Base-by-base conservation (phyloP, 2,113 vertebrate species). In the Ellobius talpinus region DNA sequence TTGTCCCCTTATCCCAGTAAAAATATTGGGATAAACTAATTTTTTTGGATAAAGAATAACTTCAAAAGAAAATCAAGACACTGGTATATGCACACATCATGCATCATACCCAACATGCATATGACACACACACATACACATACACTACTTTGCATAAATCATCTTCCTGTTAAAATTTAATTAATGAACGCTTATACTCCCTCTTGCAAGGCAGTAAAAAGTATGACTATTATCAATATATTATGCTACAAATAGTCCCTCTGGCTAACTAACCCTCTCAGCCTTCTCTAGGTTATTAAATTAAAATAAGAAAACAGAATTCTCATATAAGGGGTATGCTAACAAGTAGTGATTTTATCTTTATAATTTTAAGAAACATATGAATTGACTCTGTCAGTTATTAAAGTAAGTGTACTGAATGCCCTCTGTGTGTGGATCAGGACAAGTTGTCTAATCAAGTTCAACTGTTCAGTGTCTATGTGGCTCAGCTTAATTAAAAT, bases 401-500 rank as follows among this genome's bases (percentile, higher is more conserved):
- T 97, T 98, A 96, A 98, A 97, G 70, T 90, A 97, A 98, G 93
- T 96, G 96, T 97, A 96, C 91, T 95, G 96, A 96, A 98, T 98
- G 98, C 87, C 95, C 97, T 98, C 97, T 98, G 94, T 97, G 97
- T 8, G 31, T 97, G 90, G 95, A 73, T 98, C 96, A 97, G 97
- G 96, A 97, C 97, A 98, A 98, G 97, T 98, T 96, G 94, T 91
- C 97, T 98, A 98, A 98, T 98, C 97, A 98, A 96, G 96, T 98
- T 98, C 97, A 98, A 97, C 91, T 98, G 97, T 98, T 98, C 97
- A 98, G 97, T 98, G 98, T 98, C 97, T 98, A 97, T 98, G 98
- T 98, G 97, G 92, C 98, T 98, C 94, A 78, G 94, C 97, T 98
- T 98, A 98, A 98, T 98, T 98, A 98, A 98, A 98, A 98, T 98